Percentiles rank a stretch among this genome's conserved stretches.
These are phyloP conservation scores for Calcarius lapponicus DNA, from an alignment of 2,797 vertebrate genomes.

Conservation along the genomic window DNA sequence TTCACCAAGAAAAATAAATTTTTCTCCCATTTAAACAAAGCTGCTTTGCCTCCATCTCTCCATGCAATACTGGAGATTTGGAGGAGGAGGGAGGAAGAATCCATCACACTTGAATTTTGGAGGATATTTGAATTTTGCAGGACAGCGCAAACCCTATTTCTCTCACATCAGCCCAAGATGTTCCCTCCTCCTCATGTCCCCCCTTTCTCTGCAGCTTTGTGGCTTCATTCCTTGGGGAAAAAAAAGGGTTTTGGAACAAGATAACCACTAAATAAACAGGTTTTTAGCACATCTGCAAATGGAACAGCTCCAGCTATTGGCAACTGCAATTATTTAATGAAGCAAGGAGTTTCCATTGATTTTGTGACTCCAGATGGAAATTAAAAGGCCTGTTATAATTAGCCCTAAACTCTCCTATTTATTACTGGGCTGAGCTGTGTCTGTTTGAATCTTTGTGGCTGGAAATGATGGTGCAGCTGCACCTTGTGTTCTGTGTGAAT, in stretches of 20 bases:
- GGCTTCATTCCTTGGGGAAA: not conserved
- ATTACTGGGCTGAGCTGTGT: not conserved
- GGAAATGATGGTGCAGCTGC: not conserved
- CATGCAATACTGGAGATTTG: not conserved
- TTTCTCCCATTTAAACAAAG: not conserved
- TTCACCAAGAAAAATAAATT: not conserved
- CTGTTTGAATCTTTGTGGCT: not conserved
- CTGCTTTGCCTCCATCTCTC: not conserved
- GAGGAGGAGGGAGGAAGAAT: not conserved
- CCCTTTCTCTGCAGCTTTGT: not conserved
- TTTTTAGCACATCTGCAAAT: not conserved
- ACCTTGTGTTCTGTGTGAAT: not conserved
- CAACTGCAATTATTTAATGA: conserved; percentile 59
- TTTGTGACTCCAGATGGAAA: conserved; percentile 54
- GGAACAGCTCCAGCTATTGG: not conserved
- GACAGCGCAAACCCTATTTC: not conserved
- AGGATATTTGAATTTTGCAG: not conserved
- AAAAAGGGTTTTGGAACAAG: not conserved
- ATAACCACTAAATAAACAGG: not conserved
- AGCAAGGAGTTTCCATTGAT: conserved; percentile 44
- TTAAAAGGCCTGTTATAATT: conserved; percentile 49
- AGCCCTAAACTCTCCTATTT: conserved; percentile 32
- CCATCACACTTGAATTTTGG: not conserved
- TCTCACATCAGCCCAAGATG: not conserved
- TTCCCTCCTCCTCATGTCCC: not conserved